Base-by-base conservation (phyloP, 2,797 vertebrate species). In the Myotis myotis region DNA sequence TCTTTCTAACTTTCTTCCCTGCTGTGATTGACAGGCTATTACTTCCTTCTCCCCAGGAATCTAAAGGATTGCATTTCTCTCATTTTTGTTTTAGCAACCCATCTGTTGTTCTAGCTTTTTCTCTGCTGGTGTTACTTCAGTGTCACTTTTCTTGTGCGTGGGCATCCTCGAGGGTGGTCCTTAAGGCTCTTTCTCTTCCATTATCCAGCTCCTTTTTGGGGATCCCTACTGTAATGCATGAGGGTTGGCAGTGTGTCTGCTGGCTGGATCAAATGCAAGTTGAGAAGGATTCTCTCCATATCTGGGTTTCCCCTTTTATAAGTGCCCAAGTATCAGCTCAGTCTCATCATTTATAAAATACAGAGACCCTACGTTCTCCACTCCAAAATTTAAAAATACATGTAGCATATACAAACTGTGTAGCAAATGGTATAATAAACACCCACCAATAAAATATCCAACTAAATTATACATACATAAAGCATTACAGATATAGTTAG, bases 41-140 rank as follows among this genome's bases (percentile, higher is more conserved):
- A 51, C 91, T 97, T 89, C 87, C 20, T 86, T 76, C 49, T 71
- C 64, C 79, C 55, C 53, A 80, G 86, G 71, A 91, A 74, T 89
- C 75, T 36, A 68, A 91, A 80, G 44, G 83, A 74, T 38, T 62
- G 22, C 60, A 60, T 79, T 89, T 95, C 36, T 78, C 78, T 87
- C 81, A 15, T 53, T 88, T 95, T 88, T 19, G 10, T 87, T 81
- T 90, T 71, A 92, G 88, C 28, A 72, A 33, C 41, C 71, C 78
- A 36, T 86, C 87, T 95, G 89, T 53, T 87, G 81, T 28, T 87
- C 28, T 25, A 76, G 83, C 22, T 51, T 60, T 57, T 74, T 64
- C 80, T 87, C 82, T 74, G 47, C 57, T 53, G 44, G 38, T 41
- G 62, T 71, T 38, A 53, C 64, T 64, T 62, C 78, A n/a, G 8